phyloP scores from a whole-genome alignment of 2,888 invertebrate species.

The Lasioglossum leucozonium region DNA sequence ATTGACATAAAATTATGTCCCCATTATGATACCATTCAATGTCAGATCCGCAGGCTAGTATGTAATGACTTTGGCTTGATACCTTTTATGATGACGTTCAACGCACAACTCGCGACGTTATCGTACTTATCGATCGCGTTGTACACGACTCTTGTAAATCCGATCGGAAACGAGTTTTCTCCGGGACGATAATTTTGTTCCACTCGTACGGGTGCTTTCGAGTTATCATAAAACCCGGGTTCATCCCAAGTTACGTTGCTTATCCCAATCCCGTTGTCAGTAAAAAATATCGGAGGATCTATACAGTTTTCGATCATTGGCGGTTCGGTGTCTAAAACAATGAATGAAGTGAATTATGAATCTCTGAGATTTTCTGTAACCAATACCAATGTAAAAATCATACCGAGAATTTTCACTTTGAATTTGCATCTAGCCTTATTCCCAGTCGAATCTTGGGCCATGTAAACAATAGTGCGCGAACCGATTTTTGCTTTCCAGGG shows the following conservation, averaged over 20 bases:
- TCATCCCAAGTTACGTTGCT: constrained; percentile 87
- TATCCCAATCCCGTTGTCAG: constrained; percentile 77
- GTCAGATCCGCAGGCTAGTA: too few species aligned
- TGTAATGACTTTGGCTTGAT: too few species aligned
- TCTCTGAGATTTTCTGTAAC: background rate
- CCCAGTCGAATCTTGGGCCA: constrained; percentile 87
- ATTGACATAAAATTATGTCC: too few species aligned
- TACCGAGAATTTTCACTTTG: constrained; percentile 86
- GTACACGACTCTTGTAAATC: constrained; percentile 87
- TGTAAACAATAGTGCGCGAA: constrained; percentile 86
- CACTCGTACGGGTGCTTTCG: constrained; percentile 79
- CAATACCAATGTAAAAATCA: background rate
- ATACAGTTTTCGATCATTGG: constrained; percentile 87
- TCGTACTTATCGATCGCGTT: constrained; percentile 86
- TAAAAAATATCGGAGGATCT: constrained; percentile 86
- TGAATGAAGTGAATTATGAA: constrained; percentile 11
- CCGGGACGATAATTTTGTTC: constrained; percentile 84
- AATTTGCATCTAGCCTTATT: constrained; percentile 88
- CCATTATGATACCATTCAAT: too few species aligned
- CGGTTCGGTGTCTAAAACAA: constrained; percentile 85
- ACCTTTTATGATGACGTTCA: constrained; percentile 88
- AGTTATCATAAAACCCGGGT: constrained; percentile 87
- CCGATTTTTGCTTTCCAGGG: constrained; percentile 87
- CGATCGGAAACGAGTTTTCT: constrained; percentile 85
- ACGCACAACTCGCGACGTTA: constrained; percentile 87